A percentile compares a stretch with the other conserved stretches of the same genome.
phyloP scores from a whole-genome alignment of 2,888 invertebrate species.

The Drosophila peninsularis region DNA sequence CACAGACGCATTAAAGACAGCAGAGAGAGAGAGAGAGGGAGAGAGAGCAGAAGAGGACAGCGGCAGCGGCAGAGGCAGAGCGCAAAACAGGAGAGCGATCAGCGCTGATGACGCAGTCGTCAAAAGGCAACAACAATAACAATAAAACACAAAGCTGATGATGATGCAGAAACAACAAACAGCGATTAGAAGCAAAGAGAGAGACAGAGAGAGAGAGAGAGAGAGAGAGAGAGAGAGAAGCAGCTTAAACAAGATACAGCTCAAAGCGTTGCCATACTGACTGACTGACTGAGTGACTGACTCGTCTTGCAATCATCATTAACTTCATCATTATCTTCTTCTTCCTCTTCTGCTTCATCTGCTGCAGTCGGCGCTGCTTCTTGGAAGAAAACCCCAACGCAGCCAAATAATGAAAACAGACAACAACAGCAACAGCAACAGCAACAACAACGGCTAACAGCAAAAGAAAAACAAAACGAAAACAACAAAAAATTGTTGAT shows the following conservation, averaged over 20 bases:
- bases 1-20: conserved; percentile 26
- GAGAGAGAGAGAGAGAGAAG: conserved; percentile 8
- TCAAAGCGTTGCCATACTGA: conserved; percentile 49
- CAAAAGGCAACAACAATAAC: conserved; percentile 63
- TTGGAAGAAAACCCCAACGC: conserved; percentile 66
- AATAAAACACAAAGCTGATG: conserved; percentile 62
- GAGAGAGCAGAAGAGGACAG: background rate
- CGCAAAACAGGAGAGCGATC: conserved; percentile 22
- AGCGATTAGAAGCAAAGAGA: conserved; percentile 63
- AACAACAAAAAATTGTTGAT: conserved; percentile 58
- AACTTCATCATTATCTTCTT: conserved; percentile 15
- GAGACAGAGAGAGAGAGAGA: conserved; percentile 11
- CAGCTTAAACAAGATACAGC: conserved; percentile 24
- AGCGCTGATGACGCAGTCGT: conserved; percentile 70
- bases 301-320: conserved; percentile 37
- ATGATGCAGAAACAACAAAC: conserved; percentile 73
- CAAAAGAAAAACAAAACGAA: conserved; percentile 49
- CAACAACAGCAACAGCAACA: conserved; percentile 17
- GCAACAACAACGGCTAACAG: conserved; percentile 38
- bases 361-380: conserved; percentile 63
- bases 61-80: conserved; percentile 6
- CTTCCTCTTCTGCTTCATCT: conserved; percentile 7
- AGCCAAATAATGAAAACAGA: conserved; percentile 57
- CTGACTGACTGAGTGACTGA: conserved; percentile 37
- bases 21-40: conserved; percentile 1